These are phyloP conservation scores for Drosophila mayaguana DNA, from an alignment of 2,888 invertebrate species.

Conservation along the genomic window DNA sequence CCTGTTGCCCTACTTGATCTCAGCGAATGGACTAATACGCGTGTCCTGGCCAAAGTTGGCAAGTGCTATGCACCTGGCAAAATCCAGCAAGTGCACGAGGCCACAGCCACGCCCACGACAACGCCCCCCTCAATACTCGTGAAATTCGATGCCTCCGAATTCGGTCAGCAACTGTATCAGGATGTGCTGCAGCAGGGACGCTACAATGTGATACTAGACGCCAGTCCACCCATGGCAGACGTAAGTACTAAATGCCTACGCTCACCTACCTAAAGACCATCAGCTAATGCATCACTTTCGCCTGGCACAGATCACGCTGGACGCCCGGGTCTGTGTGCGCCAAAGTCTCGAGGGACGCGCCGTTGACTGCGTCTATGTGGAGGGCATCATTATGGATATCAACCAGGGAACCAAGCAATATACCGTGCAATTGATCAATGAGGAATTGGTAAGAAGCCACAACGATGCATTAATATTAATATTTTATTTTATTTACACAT, in stretches of 20 bases:
- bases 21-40: constrained; percentile 96
- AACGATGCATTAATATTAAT: too few species aligned
- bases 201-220: constrained; percentile 96
- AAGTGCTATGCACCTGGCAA: constrained; percentile 94
- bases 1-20: constrained; percentile 89
- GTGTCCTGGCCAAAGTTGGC: constrained; percentile 94
- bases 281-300: not conserved
- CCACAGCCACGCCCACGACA: constrained; percentile 38
- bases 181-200: constrained; percentile 92
- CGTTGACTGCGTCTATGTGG: constrained; percentile 91
- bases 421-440: constrained; percentile 87
- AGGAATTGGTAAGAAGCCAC: constrained; percentile 82
- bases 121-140: constrained; percentile 91
- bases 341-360: constrained; percentile 87
- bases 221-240: constrained; percentile 94
- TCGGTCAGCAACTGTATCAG: constrained; percentile 89
- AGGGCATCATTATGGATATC: constrained; percentile 92
- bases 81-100: constrained; percentile 90
- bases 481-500: too few species aligned
- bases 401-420: constrained; percentile 89
- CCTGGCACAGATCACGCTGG: constrained; percentile 88
- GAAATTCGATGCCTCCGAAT: constrained; percentile 92
- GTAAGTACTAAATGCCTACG: constrained; percentile 84
- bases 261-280: not conserved
- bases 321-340: constrained; percentile 93